phyloP scores from a whole-genome alignment of 2,888 invertebrate species.

The Phymatocera aterrima region DNA sequence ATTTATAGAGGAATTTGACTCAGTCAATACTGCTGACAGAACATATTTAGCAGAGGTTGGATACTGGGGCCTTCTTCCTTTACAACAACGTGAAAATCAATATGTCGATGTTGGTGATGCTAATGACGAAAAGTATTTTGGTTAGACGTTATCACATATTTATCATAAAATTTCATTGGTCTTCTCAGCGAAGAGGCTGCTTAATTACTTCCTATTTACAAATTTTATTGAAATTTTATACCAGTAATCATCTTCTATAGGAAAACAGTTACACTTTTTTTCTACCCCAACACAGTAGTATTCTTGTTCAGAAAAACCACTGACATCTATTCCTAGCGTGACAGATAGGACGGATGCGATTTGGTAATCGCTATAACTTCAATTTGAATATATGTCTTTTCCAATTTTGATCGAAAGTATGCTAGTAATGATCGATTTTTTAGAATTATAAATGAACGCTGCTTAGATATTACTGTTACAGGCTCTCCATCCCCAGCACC shows the following conservation, averaged over 20 bases:
- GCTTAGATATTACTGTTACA: constrained; percentile 73
- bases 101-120: constrained; percentile 64
- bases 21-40: constrained; percentile 67
- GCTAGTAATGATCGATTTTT: background rate
- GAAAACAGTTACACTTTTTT: too few relatives aligned
- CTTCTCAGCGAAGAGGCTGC: background rate
- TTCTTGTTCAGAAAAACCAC: too few relatives aligned
- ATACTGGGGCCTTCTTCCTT: constrained; percentile 71
- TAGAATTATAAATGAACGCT: constrained; percentile 45
- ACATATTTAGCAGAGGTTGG: constrained; percentile 72
- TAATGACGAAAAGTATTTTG: constrained; percentile 65
- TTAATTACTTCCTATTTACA: background rate
- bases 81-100: constrained; percentile 69
- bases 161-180: constrained; percentile 8
- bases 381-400: background rate
- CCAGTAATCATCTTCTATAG: background rate
- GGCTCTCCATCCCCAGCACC: constrained; percentile 80
- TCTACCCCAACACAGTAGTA: background rate
- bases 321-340: too few relatives aligned
- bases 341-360: too few relatives aligned
- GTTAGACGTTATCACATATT: constrained; percentile 61
- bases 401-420: background rate
- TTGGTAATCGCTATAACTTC: background rate
- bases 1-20: constrained; percentile 65
- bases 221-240: background rate